Conservation (phyloP, 2,113 vertebrate species). For the Cyprinodon brontotheroides region DNA sequence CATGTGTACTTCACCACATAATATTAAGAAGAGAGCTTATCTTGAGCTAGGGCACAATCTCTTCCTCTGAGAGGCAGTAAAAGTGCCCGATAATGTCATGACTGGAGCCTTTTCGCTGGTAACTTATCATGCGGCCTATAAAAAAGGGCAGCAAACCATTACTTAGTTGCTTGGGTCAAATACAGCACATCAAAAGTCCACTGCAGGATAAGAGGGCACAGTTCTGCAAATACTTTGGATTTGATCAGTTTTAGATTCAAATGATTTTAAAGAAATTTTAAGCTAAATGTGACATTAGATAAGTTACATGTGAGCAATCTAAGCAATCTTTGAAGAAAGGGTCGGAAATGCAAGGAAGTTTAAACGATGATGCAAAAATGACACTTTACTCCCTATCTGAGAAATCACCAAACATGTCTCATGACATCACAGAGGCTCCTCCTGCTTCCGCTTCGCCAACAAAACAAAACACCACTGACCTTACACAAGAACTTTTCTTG, state of each 20-base stretch:
- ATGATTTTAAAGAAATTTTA: neutral
- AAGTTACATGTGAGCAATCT: neutral
- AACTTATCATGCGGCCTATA: slow-evolving; percentile 58
- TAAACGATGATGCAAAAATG: neutral
- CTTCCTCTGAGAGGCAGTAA: slow-evolving; percentile 37
- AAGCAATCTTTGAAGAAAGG: neutral
- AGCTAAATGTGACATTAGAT: neutral
- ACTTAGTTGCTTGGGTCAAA: slow-evolving; percentile 40
- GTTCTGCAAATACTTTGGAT: neutral
- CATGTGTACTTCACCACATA: slow-evolving; percentile 9
- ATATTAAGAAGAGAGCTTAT: slow-evolving; percentile 31
- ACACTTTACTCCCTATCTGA: neutral
- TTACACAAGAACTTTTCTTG: slow-evolving; percentile 29
- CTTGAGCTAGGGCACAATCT: slow-evolving; percentile 19
- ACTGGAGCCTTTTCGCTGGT: slow-evolving; percentile 30
- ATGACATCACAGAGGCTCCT: slow-evolving; percentile 10
- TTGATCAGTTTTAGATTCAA: slow-evolving; percentile 1
- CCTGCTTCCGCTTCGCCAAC: neutral
- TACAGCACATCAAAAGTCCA: slow-evolving; percentile 29
- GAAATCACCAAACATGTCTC: slow-evolving; percentile 3
- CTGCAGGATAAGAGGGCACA: neutral
- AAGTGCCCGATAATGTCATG: slow-evolving; percentile 46
- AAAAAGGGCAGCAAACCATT: slow-evolving; percentile 56
- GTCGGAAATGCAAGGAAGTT: slow-evolving; percentile 9
- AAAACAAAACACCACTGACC: slow-evolving; percentile 35